phyloP scores from a whole-genome alignment of 2,888 invertebrate species.

The Stenolophus ochropezus region DNA sequence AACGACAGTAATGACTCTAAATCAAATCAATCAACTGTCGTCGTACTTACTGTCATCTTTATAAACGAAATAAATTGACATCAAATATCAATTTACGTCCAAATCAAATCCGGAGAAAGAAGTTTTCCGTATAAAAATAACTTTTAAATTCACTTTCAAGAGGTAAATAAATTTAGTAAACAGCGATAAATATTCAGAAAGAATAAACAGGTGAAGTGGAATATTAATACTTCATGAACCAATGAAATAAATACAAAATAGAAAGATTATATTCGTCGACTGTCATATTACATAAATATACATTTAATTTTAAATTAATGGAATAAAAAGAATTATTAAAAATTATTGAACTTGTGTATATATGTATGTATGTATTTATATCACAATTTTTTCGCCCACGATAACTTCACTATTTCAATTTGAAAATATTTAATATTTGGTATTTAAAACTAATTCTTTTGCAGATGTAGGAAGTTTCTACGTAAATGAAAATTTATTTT shows the following conservation, averaged over 20 bases:
- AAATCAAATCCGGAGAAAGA: slow-evolving; percentile 8
- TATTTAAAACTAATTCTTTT: too few species aligned
- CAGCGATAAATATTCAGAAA: neutral
- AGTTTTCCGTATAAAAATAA: neutral
- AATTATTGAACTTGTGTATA: too few species aligned
- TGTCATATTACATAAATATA: too few species aligned
- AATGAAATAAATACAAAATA: neutral
- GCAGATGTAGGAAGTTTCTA: too few species aligned
- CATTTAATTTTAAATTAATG: too few species aligned
- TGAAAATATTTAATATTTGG: too few species aligned
- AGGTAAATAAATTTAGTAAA: neutral
- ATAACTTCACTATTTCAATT: too few species aligned
- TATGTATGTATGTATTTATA: too few species aligned
- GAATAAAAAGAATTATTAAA: too few species aligned
- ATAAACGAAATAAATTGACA: slow-evolving; percentile 32
- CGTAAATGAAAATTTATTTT: too few species aligned
- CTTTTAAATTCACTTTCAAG: slow-evolving; percentile 22
- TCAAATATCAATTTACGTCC: slow-evolving; percentile 19
- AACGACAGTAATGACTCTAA: slow-evolving; percentile 11
- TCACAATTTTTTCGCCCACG: too few species aligned
- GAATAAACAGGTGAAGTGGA: neutral
- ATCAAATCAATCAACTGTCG: slow-evolving; percentile 31
- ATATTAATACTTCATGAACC: neutral
- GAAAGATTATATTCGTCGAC: too few species aligned
- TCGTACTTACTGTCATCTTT: neutral